These are phyloP conservation scores for Chlamydotis undulata DNA, from an alignment of 2,113 vertebrate species.

Conservation along the genomic window DNA sequence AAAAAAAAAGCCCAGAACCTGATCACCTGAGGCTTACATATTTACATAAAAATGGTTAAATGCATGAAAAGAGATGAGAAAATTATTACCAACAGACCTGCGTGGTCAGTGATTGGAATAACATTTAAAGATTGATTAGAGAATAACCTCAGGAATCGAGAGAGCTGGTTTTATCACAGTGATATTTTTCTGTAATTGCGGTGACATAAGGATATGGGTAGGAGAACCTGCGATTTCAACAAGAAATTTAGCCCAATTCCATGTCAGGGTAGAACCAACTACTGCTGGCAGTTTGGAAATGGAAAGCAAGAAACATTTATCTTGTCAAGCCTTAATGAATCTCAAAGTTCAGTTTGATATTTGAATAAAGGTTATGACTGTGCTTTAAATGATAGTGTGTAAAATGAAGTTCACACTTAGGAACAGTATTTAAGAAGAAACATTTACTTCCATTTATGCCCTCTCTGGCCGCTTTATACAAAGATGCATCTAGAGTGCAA, in stretches of 20 bases:
- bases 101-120: background rate
- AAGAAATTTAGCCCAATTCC: background rate
- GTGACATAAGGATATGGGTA: background rate
- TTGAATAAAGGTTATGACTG: background rate
- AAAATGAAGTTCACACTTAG: constrained; percentile 16
- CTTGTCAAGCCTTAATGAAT: background rate
- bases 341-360: background rate
- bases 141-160: background rate
- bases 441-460: background rate
- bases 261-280: background rate
- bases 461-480: background rate
- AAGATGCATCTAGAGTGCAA: background rate
- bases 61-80: background rate
- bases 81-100: background rate
- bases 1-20: background rate
- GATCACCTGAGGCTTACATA: background rate
- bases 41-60: background rate
- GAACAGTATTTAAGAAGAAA: constrained; percentile 16
- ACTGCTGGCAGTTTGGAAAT: background rate
- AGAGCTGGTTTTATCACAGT: background rate
- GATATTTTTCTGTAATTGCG: background rate
- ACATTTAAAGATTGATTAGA: background rate
- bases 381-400: background rate
- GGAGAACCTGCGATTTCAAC: background rate
- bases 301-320: background rate